Evolutionary conservation across 2,797 vertebrate genomes (phyloP).

Genomic region (Meriones psammophilus): DNA sequence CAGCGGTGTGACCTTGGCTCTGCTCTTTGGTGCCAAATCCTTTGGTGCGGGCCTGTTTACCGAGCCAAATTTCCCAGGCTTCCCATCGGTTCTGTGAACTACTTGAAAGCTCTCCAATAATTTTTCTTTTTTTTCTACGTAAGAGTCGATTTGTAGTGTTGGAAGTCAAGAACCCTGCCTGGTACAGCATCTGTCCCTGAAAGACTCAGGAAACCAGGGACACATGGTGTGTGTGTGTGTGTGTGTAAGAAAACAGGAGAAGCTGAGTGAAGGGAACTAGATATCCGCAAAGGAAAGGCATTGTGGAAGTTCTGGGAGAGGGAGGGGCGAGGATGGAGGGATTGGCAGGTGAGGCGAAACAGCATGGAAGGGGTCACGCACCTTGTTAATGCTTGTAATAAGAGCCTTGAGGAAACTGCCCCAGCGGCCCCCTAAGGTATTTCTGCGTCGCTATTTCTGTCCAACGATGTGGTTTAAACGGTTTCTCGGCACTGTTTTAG

Average conservation of each 20-base stretch:
- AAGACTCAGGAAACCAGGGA: slow-evolving; percentile 22
- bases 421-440: slow-evolving; percentile 63
- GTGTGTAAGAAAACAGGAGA: background rate
- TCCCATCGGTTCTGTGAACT: slow-evolving; percentile 70
- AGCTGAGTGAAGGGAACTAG: background rate
- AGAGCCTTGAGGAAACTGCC: slow-evolving; percentile 56
- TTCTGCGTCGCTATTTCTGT: slow-evolving; percentile 75
- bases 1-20: slow-evolving; percentile 63
- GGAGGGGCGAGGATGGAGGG: background rate
- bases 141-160: slow-evolving; percentile 76
- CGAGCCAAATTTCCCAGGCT: slow-evolving; percentile 70
- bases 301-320: background rate
- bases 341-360: background rate
- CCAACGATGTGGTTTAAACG: slow-evolving; percentile 58
- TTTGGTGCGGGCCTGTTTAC: slow-evolving; percentile 49
- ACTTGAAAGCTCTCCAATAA: slow-evolving; percentile 62
- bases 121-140: slow-evolving; percentile 31
- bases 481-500: slow-evolving; percentile 64
- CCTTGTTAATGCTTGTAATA: slow-evolving; percentile 69
- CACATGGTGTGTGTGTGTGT: background rate
- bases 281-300: background rate
- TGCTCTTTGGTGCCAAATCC: slow-evolving; percentile 28
- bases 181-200: slow-evolving; percentile 75
- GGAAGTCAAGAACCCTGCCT: slow-evolving; percentile 75
- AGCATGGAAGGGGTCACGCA: slow-evolving; percentile 42